Evolutionary conservation across 2,113 vertebrate genomes (phyloP).

Genomic region (Tamias sibiricus): DNA sequence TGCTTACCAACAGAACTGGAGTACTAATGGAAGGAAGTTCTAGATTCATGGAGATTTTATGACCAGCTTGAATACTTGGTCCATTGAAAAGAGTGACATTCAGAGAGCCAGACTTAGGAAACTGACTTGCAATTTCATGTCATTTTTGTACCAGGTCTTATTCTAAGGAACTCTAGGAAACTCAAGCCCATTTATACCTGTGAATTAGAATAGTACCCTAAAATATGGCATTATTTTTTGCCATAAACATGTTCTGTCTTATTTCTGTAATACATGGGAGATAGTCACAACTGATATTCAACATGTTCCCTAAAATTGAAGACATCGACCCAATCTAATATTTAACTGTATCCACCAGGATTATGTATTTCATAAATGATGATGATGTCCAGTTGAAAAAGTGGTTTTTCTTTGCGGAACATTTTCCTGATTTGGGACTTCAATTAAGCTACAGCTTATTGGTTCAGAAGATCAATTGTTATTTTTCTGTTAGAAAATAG

Average conservation of each 20-base stretch:
- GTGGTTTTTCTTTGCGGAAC: not conserved
- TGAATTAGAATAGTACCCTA: not conserved
- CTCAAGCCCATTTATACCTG: not conserved
- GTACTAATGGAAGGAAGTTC: not conserved
- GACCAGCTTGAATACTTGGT: not conserved
- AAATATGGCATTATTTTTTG: not conserved
- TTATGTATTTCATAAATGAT: not conserved
- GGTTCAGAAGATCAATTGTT: not conserved
- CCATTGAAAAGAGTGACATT: not conserved
- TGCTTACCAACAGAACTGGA: not conserved
- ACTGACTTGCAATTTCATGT: not conserved
- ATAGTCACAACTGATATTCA: slow-evolving; percentile 18
- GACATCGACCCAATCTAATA: not conserved
- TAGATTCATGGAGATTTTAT: not conserved
- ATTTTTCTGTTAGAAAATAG: slow-evolving; percentile 35
- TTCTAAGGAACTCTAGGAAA: not conserved
- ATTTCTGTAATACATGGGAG: not conserved
- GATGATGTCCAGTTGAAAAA: not conserved
- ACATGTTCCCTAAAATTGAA: not conserved
- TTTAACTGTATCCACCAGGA: not conserved
- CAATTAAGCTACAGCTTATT: not conserved
- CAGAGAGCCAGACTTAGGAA: not conserved
- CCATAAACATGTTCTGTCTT: not conserved
- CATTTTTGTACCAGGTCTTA: not conserved
- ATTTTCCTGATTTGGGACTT: slow-evolving; percentile 38